phyloP scores from a whole-genome alignment of 2,888 invertebrate species.

The Zygaena filipendulae region DNA sequence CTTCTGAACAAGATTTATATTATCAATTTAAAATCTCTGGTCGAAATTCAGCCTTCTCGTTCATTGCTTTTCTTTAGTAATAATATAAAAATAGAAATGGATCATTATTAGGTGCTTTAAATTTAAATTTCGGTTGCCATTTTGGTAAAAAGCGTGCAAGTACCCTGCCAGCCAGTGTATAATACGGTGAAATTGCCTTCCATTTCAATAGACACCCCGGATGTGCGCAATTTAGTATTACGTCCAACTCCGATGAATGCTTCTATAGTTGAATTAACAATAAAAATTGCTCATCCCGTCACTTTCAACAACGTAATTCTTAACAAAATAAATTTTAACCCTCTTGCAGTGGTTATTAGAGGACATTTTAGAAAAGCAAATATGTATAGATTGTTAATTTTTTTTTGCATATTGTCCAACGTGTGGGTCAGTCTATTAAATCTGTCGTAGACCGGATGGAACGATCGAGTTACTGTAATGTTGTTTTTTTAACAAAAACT shows the following conservation, averaged over 20 bases:
- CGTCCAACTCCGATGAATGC: constrained; percentile 57
- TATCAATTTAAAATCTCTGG: too few species aligned
- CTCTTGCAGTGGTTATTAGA: neutral
- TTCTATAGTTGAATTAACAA: constrained; percentile 57
- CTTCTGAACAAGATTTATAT: too few species aligned
- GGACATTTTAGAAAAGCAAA: constrained; percentile 12
- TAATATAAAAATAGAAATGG: too few species aligned
- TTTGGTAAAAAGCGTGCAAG: too few species aligned
- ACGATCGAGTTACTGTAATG: constrained; percentile 51
- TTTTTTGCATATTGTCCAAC: constrained; percentile 35
- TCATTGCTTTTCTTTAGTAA: too few species aligned
- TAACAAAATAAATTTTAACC: constrained; percentile 13
- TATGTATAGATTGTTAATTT: constrained; percentile 21
- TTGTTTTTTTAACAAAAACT: constrained; percentile 53
- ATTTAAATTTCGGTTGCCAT: too few species aligned
- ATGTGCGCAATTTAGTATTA: constrained; percentile 64
- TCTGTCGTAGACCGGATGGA: constrained; percentile 51
- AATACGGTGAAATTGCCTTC: constrained; percentile 30
- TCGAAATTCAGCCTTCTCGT: too few species aligned
- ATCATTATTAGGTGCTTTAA: too few species aligned
- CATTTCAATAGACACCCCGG: constrained; percentile 57
- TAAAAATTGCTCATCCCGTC: constrained; percentile 61
- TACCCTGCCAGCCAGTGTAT: neutral
- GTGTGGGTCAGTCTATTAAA: constrained; percentile 62
- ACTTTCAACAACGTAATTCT: constrained; percentile 19